Evolutionary conservation across 2,888 invertebrate genomes (phyloP).

Genomic region (Dolichomitus sp.): DNA sequence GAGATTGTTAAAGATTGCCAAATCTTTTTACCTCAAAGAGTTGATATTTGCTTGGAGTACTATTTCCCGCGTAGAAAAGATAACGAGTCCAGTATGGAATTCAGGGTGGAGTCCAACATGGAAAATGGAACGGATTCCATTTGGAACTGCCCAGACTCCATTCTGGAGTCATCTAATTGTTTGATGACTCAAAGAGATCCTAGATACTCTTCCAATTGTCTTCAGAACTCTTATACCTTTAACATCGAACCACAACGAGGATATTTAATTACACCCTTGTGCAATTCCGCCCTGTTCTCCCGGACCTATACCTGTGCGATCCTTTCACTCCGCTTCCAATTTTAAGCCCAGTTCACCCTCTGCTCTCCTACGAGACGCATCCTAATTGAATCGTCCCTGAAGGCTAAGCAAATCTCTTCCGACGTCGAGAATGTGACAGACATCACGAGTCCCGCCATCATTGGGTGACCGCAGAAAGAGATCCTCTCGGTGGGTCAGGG

Average conservation of each 20-base stretch:
- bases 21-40: too few species aligned
- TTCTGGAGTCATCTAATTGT: too few species aligned
- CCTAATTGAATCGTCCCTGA: slow-evolving; percentile 83
- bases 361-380: slow-evolving; percentile 53
- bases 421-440: slow-evolving; percentile 81
- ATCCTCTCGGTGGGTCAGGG: slow-evolving; percentile 57
- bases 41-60: too few species aligned
- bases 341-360: slow-evolving; percentile 13
- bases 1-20: too few species aligned
- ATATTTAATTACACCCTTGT: not conserved
- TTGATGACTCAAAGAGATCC: too few species aligned
- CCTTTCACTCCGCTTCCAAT: not conserved
- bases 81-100: too few species aligned
- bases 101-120: too few species aligned
- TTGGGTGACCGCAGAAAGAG: slow-evolving; percentile 44
- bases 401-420: slow-evolving; percentile 68
- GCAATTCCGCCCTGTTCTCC: not conserved
- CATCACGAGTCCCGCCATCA: slow-evolving; percentile 68
- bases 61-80: too few species aligned
- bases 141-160: too few species aligned
- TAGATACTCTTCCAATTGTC: too few species aligned
- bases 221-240: too few species aligned
- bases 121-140: too few species aligned
- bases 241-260: not conserved
- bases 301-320: slow-evolving; percentile 18